These are phyloP conservation scores for Mamestra brassicae DNA, from an alignment of 2,888 invertebrate species.

Conservation along the genomic window DNA sequence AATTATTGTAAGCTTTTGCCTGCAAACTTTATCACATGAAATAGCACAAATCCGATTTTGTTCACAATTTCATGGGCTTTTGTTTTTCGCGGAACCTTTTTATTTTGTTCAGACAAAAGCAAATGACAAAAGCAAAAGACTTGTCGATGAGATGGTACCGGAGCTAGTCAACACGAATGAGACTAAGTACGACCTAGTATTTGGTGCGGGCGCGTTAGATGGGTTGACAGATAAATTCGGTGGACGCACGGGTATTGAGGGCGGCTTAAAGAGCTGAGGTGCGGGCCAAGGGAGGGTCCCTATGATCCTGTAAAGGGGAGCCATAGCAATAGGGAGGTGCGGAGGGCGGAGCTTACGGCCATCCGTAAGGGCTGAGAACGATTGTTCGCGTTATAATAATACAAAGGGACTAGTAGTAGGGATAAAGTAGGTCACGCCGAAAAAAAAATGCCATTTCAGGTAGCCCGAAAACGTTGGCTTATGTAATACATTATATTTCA, in stretches of 20 bases:
- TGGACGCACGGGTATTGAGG: neutral
- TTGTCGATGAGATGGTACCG: neutral
- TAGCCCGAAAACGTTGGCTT: neutral
- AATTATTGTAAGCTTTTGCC: neutral
- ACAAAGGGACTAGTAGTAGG: slow-evolving; percentile 4
- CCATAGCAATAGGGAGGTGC: slow-evolving; percentile 21
- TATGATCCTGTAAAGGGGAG: neutral
- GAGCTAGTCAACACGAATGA: neutral
- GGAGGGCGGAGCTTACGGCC: slow-evolving; percentile 32
- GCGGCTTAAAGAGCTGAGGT: neutral
- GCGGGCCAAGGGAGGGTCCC: neutral
- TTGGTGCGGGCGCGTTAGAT: neutral
- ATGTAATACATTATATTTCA: neutral
- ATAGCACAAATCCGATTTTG: too few relatives aligned
- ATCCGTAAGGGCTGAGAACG: slow-evolving; percentile 10
- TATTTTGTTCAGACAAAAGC: too few relatives aligned
- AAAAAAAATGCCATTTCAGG: neutral
- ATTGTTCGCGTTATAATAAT: slow-evolving; percentile 12
- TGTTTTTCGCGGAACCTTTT: too few relatives aligned
- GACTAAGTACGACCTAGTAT: neutral
- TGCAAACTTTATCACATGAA: too few relatives aligned
- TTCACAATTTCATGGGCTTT: too few relatives aligned
- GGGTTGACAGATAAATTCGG: neutral
- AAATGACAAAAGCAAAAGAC: neutral
- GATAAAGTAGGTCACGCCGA: neutral